Evolutionary conservation across 2,888 invertebrate species (phyloP).

Genomic region (Acleris emargana): DNA sequence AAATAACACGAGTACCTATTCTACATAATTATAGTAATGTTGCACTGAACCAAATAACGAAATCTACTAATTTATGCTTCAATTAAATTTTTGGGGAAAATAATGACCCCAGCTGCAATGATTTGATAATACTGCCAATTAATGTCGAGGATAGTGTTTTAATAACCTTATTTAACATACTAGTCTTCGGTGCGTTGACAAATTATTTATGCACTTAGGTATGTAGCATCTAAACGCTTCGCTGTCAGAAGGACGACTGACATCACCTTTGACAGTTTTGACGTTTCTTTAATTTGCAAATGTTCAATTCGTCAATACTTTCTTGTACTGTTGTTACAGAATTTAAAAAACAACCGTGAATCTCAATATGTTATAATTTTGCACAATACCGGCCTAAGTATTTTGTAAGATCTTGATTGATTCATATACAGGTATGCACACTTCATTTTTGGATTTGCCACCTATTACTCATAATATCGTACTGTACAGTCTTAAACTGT

Average conservation of each 20-base stretch:
- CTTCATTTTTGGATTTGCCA: background rate
- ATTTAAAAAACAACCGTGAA: slow-evolving; percentile 21
- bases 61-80: too few relatives aligned
- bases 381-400: slow-evolving; percentile 4
- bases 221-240: slow-evolving; percentile 8
- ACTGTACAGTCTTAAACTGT: background rate
- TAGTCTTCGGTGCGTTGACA: too few relatives aligned
- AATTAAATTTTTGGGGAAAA: too few relatives aligned
- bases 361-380: slow-evolving; percentile 26
- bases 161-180: too few relatives aligned
- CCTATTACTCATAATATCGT: slow-evolving; percentile 20
- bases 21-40: too few relatives aligned
- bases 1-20: too few relatives aligned
- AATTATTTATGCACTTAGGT: too few relatives aligned
- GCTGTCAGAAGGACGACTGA: slow-evolving; percentile 25
- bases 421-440: slow-evolving; percentile 13
- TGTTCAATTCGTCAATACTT: slow-evolving; percentile 32
- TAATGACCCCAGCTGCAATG: too few relatives aligned
- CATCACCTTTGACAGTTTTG: slow-evolving; percentile 34
- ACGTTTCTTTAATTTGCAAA: slow-evolving; percentile 32
- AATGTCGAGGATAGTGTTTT: too few relatives aligned
- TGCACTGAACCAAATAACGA: too few relatives aligned
- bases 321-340: slow-evolving; percentile 25
- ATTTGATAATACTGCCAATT: too few relatives aligned
- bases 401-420: slow-evolving; percentile 10